Evolutionary conservation across 2,888 invertebrate species (phyloP).

Genomic region (Auanema sp.): DNA sequence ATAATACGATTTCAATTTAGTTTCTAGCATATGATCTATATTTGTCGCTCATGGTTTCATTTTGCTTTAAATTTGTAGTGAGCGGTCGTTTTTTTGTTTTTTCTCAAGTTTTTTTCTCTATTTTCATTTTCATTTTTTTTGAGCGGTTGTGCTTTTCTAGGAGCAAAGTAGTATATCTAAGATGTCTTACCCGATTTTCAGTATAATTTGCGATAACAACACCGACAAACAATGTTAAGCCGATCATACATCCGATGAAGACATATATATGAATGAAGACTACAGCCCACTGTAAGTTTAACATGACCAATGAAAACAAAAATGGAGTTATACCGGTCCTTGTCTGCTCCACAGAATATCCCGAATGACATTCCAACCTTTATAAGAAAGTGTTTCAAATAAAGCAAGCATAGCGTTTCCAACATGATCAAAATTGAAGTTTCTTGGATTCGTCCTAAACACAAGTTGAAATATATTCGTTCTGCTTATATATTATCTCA

Average conservation of each 20-base stretch:
- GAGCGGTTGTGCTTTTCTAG: too few relatives aligned
- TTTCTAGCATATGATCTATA: too few relatives aligned
- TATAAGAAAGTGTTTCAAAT: slow-evolving; percentile 96
- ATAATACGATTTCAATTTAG: too few relatives aligned
- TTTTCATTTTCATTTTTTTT: too few relatives aligned
- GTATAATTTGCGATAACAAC: slow-evolving; percentile 99
- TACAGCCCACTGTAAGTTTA: slow-evolving; percentile 70
- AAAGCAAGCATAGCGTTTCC: slow-evolving; percentile 96
- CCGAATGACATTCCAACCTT: slow-evolving; percentile 99
- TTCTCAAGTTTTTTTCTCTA: too few relatives aligned
- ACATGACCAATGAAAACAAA: too few relatives aligned
- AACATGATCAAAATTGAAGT: slow-evolving; percentile 98
- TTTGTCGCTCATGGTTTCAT: too few relatives aligned
- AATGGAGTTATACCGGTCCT: slow-evolving; percentile 79
- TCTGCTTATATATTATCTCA: slow-evolving; percentile 6
- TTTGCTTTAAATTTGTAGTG: too few relatives aligned
- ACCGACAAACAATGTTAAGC: slow-evolving; percentile 95
- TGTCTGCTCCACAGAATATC: slow-evolving; percentile 94
- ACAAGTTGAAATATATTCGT: not conserved
- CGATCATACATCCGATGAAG: slow-evolving; percentile 99
- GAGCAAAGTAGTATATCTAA: slow-evolving; percentile 1
- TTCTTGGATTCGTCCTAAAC: slow-evolving; percentile 93
- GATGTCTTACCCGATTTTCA: slow-evolving; percentile 79
- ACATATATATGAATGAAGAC: slow-evolving; percentile 99
- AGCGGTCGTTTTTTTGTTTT: too few relatives aligned